Evolutionary conservation across 2,888 invertebrate genomes (phyloP).

Genomic region (Xanthorhoe designata): DNA sequence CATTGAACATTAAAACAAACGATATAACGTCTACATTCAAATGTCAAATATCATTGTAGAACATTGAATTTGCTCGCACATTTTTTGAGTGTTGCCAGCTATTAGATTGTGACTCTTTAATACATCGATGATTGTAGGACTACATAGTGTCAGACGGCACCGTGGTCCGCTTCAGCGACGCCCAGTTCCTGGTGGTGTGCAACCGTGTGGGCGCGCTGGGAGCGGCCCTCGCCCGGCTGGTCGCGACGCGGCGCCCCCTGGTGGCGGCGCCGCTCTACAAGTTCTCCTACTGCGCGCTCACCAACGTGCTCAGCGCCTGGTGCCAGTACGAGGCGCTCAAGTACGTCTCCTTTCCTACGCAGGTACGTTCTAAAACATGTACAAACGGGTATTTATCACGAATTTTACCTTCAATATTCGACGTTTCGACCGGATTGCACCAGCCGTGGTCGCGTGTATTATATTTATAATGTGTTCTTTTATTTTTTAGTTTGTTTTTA

Average conservation of each 20-base stretch:
- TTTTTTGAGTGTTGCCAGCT: not conserved
- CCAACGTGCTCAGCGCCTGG: constrained; percentile 99
- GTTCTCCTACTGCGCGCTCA: constrained; percentile 97
- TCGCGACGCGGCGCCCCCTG: constrained; percentile 84
- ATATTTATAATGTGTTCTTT: too few species aligned
- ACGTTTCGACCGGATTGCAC: too few species aligned
- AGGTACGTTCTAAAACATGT: constrained; percentile 82
- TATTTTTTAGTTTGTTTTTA: too few species aligned
- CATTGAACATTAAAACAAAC: too few species aligned
- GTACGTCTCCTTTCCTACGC: constrained; percentile 98
- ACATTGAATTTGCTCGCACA: too few species aligned
- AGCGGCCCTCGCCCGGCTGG: constrained; percentile 83
- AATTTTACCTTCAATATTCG: too few species aligned
- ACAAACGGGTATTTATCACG: too few species aligned
- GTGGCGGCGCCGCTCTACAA: constrained; percentile 96
- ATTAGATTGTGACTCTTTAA: too few species aligned
- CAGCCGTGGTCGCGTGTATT: too few species aligned
- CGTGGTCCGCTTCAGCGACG: constrained; percentile 92
- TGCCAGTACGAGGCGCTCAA: constrained; percentile 99
- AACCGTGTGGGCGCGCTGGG: constrained; percentile 95
- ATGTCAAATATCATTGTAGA: too few species aligned
- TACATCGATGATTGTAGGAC: constrained; percentile 76
- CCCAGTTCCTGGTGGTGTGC: constrained; percentile 98
- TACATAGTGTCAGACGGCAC: constrained; percentile 88
- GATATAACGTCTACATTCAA: too few species aligned